These are phyloP conservation scores for Xanthia togata DNA, from an alignment of 2,888 invertebrate species.

Conservation along the genomic window DNA sequence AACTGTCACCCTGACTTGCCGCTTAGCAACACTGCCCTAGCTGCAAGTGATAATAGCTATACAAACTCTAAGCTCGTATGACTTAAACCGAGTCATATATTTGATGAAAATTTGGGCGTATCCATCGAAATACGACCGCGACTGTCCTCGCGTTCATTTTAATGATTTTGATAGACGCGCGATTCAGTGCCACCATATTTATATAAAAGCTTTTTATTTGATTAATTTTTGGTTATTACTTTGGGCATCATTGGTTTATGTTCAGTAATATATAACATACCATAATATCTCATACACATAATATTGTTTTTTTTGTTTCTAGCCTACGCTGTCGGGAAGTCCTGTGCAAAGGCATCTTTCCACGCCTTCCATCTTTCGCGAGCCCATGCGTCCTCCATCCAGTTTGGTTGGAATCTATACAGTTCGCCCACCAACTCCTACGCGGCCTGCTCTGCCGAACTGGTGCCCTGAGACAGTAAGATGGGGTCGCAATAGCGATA, in stretches of 20 bases:
- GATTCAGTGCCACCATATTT: slow-evolving; percentile 60
- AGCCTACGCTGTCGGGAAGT: not conserved
- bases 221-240: slow-evolving; percentile 59
- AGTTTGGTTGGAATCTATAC: not conserved
- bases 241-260: slow-evolving; percentile 42
- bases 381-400: no score
- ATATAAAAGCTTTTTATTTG: slow-evolving; percentile 69
- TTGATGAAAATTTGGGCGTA: slow-evolving; percentile 89
- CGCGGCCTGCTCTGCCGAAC: no score
- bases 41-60: not conserved
- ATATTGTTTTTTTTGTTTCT: not conserved
- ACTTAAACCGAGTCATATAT: slow-evolving; percentile 73
- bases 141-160: slow-evolving; percentile 84
- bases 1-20: not conserved
- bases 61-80: slow-evolving; percentile 38
- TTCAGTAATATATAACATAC: slow-evolving; percentile 1
- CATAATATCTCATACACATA: not conserved
- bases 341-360: not conserved
- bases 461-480: no score
- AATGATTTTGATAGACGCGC: slow-evolving; percentile 77
- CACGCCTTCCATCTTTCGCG: no score
- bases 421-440: not conserved
- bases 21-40: not conserved
- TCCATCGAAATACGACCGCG: slow-evolving; percentile 85
- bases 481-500: no score